Evolutionary conservation across 2,888 invertebrate genomes (phyloP), one percentile per base, ranked within the genome.

Genomic region (Rhaphigaster nebulosa): DNA sequence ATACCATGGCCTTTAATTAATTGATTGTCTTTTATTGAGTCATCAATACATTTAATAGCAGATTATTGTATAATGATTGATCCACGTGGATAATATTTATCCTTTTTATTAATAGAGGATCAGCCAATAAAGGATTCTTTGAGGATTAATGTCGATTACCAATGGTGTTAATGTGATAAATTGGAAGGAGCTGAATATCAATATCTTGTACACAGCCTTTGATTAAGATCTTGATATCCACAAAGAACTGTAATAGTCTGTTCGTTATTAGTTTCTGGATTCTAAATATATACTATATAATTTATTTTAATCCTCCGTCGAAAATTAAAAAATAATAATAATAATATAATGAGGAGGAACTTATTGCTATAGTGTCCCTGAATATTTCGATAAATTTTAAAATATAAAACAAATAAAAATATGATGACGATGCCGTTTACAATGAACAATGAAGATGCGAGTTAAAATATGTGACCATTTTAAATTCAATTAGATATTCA

Each of bases 21-120:
- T n/a, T 60, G 60, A 60, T 60, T n/a, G n/a, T 60, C n/a, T 60
- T 60, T 60, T n/a, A 60, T 60, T 60, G 10, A 60, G 60, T 60
- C 60, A 60, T 60, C 60, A 60, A n/a, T n/a, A n/a, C 10, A 60
- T n/a, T 12, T n/a, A 60, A 60, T 2, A 60, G n/a, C 1, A n/a
- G n/a, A n/a, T n/a, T 60, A n/a, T 60, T 6, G 60, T n/a, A n/a
- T n/a, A n/a, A 60, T 2, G 56, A n/a, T 12, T 60, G 3, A n/a
- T n/a, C 60, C n/a, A n/a, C n/a, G n/a, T 60, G n/a, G 8, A 56
- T 60, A 13, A 60, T 60, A n/a, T 26, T 60, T 12, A n/a, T 60
- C n/a, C 3, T n/a, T n/a, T 60, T 60, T 12, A n/a, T n/a, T n/a
- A 12, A 60, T n/a, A 1, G 60, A n/a, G n/a, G 8, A 1, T n/a